Conservation (phyloP, 2,113 vertebrate species). For the Falco punctatus region DNA sequence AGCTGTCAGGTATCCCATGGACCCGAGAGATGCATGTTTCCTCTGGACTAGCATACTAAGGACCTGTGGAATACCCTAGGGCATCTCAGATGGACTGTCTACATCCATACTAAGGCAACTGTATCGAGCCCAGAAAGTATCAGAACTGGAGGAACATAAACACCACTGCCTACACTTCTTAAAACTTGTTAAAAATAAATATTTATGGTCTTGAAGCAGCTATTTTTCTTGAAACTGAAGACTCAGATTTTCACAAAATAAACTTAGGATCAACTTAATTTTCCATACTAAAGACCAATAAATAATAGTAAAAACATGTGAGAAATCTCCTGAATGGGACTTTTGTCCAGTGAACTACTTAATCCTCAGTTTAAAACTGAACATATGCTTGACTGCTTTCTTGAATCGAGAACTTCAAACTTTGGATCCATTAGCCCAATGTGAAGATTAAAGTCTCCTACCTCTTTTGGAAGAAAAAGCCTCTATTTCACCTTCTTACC, state of each 20-base stretch:
- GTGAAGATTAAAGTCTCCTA: not conserved
- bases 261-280: not conserved
- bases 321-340: not conserved
- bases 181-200: not conserved
- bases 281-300: not conserved
- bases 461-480: not conserved
- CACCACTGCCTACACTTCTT: not conserved
- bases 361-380: not conserved
- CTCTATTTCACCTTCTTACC: not conserved
- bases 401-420: not conserved
- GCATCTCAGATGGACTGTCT: not conserved
- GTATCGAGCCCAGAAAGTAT: not conserved
- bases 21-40: not conserved
- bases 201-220: not conserved
- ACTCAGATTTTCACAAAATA: not conserved
- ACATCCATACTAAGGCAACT: not conserved
- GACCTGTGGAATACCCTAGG: not conserved
- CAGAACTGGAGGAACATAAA: not conserved
- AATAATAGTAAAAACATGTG: not conserved
- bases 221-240: not conserved
- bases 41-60: not conserved
- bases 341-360: not conserved
- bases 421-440: not conserved
- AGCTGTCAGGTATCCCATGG: rapidly evolving
- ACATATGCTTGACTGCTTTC: not conserved